These are phyloP conservation scores for Gorsachius magnificus DNA, from an alignment of 2,797 vertebrate species.

Conservation along the genomic window DNA sequence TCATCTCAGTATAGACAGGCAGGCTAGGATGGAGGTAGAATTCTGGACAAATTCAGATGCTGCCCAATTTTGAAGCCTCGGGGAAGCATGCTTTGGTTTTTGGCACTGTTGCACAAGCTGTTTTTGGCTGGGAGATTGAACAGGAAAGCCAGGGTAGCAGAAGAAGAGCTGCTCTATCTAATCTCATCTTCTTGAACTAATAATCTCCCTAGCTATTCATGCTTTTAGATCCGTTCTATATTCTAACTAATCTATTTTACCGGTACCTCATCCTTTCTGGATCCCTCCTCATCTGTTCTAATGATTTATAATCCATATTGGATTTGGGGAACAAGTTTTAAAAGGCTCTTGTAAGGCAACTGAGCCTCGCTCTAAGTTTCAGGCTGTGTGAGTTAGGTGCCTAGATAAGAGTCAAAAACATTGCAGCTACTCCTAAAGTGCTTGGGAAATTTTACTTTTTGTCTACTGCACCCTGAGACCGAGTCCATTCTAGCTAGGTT, in stretches of 20 bases:
- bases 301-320: slow-evolving; percentile 10
- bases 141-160: not conserved
- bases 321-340: not conserved
- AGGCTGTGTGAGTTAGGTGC: not conserved
- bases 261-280: not conserved
- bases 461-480: not conserved
- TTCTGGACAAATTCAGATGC: not conserved
- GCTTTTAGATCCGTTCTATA: not conserved
- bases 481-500: not conserved
- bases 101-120: not conserved
- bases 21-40: not conserved
- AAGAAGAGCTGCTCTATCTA: slow-evolving; percentile 17
- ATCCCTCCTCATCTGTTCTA: slow-evolving; percentile 25
- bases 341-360: not conserved
- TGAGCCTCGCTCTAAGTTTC: not conserved
- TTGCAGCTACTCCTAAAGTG: not conserved
- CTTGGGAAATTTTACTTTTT: not conserved
- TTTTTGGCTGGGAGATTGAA: not conserved
- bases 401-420: not conserved
- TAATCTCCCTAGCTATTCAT: not conserved
- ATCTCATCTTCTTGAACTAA: slow-evolving; percentile 27
- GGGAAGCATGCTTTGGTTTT: not conserved
- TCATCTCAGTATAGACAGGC: not conserved
- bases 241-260: slow-evolving; percentile 2
- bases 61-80: not conserved